Base-by-base conservation (phyloP, 2,888 invertebrate genomes). In the Oscheius sp. region DNA sequence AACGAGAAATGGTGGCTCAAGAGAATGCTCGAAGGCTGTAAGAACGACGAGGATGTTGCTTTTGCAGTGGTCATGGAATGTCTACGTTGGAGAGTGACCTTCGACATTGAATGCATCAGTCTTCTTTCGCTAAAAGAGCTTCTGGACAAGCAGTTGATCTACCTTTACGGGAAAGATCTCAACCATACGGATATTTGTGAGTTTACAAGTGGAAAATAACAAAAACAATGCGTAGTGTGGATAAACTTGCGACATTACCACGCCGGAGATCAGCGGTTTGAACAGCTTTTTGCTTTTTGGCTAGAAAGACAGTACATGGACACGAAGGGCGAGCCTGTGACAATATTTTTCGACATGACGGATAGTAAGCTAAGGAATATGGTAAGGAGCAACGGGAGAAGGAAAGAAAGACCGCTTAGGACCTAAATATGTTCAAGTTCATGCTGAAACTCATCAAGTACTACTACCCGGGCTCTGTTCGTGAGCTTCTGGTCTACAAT, bases 261-360 rank as follows among this genome's bases (percentile, higher is more conserved):
- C 37, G 79, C 81, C 51, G 81, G 79, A 7, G 79, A 84, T 51
- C 66, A 75, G 21, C 80, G 78, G 7, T 82, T 78, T 55, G 84
- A 86, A 71, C 76, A 81, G 48, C 77, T 84, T 35, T 81, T 88
- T 58, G 79, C 82, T 47, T 88, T 83, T 79, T 88, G 88, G 88
- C 75, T 88, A 53, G 88, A 88, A 65, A 74, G 82, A 21, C 86
- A 88, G 74, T 80, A 77, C 48, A 80, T 80, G 77, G 81, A 83
- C 33, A 80, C 83, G n/a, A 74, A 78, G n/a, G 85, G 81, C n/a
- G 72, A 78, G 70, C 77, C 75, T 10, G 47, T 88, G 21, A 79
- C 83, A 3, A 63, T 88, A 35, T 73, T 88, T 35, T 79, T 88
- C 42, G 84, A 88, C 75, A 83, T 88, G 83, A 78, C 75, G 51